Conservation (phyloP, 1,140 invertebrate genomes). For the Mizuhopecten yessoensis region DNA sequence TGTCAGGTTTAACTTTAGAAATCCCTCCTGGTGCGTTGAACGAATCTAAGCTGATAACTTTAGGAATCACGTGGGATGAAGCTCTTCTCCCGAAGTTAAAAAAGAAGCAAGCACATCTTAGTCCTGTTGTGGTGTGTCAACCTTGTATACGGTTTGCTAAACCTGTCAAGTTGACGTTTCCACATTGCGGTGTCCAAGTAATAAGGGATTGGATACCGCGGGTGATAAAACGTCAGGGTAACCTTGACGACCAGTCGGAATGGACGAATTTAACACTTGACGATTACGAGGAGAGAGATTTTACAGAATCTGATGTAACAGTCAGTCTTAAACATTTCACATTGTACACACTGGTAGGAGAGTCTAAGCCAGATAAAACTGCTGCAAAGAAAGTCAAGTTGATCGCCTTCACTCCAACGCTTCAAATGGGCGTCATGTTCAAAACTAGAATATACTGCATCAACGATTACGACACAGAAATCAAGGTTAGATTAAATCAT, state of each 20-base stretch:
- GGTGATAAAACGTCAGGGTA: constrained; percentile 41
- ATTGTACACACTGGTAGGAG: constrained; percentile 51
- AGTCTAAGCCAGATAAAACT: background rate
- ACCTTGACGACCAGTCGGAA: background rate
- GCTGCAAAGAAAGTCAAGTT: constrained; percentile 56
- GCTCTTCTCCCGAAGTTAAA: constrained; percentile 45
- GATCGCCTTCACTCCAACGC: constrained; percentile 46
- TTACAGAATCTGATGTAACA: constrained; percentile 26
- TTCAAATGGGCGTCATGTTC: constrained; percentile 52
- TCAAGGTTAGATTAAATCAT: constrained; percentile 43
- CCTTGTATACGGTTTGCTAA: constrained; percentile 50
- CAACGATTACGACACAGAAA: constrained; percentile 50
- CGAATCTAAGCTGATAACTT: constrained; percentile 50
- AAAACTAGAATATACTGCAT: constrained; percentile 55
- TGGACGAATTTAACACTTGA: constrained; percentile 50
- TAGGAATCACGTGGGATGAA: constrained; percentile 56
- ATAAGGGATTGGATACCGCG: constrained; percentile 50
- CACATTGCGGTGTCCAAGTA: constrained; percentile 55
- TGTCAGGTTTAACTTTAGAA: constrained; percentile 49
- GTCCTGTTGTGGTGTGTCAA: constrained; percentile 57
- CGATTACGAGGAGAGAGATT: constrained; percentile 14
- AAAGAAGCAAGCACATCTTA: constrained; percentile 43
- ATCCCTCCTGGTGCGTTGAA: constrained; percentile 54
- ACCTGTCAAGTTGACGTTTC: constrained; percentile 56
- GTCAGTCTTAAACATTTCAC: constrained; percentile 56